Evolutionary conservation across 2,888 invertebrate species (phyloP).

Genomic region (Chydorus sphaericus): DNA sequence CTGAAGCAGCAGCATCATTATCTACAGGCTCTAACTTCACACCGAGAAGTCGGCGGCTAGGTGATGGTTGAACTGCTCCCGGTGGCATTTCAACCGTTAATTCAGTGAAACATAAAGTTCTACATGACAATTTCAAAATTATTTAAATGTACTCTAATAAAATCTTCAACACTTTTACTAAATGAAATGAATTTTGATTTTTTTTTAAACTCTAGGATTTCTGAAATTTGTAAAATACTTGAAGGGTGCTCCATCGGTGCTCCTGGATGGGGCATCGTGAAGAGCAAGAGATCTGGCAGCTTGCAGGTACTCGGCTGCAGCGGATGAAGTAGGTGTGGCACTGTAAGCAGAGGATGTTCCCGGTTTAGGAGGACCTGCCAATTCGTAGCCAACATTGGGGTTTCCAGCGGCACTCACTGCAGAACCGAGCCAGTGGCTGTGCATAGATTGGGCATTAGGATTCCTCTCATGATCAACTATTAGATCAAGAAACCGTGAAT

Average conservation of each 20-base stretch:
- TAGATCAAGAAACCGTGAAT: slow-evolving; percentile 3
- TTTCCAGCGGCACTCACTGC: no score
- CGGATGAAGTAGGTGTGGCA: background rate
- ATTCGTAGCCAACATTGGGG: slow-evolving; percentile 1
- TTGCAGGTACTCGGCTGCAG: background rate
- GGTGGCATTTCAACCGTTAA: background rate
- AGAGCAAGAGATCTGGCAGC: slow-evolving; percentile 1
- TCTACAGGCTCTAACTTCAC: background rate
- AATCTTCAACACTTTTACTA: no score
- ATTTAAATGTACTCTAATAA: background rate
- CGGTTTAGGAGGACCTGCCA: background rate
- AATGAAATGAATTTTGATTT: background rate
- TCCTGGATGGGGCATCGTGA: background rate
- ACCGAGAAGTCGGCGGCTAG: background rate
- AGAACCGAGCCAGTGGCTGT: background rate
- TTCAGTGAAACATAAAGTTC: slow-evolving; percentile 1
- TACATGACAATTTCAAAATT: background rate
- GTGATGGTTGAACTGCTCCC: background rate
- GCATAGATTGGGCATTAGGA: background rate
- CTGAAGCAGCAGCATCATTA: background rate
- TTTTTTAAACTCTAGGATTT: background rate
- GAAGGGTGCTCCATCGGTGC: background rate
- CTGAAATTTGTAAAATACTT: no score
- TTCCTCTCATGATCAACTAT: slow-evolving; percentile 4
- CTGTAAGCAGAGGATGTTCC: background rate